Evolutionary conservation across 2,113 vertebrate genomes (phyloP).

Genomic region (Colinus virginianus): DNA sequence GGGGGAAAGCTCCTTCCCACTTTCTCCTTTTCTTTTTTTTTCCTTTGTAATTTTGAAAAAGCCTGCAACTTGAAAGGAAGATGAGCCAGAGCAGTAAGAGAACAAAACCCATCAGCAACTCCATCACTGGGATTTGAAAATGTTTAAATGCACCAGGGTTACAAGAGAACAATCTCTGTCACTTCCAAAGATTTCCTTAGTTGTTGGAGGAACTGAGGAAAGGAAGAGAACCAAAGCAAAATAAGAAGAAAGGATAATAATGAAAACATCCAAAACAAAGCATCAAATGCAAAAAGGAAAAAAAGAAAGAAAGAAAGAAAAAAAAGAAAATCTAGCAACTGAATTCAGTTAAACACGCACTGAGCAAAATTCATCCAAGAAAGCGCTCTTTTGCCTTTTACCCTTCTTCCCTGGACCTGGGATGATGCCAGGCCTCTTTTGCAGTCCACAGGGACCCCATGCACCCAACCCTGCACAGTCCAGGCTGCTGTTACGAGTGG

Average conservation of each 20-base stretch:
- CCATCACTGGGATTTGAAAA: constrained; percentile 30
- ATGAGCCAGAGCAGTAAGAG: constrained; percentile 48
- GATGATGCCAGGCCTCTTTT: not conserved
- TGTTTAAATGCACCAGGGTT: constrained; percentile 21
- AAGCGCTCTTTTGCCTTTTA: not conserved
- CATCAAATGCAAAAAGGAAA: not conserved
- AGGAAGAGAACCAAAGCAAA: not conserved
- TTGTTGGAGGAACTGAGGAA: not conserved
- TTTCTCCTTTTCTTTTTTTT: constrained; percentile 10
- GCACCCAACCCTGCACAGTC: not conserved
- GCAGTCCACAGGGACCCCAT: rapidly evolving
- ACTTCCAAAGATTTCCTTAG: not conserved
- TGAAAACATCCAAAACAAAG: not conserved
- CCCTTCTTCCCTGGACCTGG: not conserved
- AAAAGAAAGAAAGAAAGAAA: not conserved
- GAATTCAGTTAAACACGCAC: not conserved
- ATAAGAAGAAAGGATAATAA: not conserved
- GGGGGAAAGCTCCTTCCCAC: constrained; percentile 63
- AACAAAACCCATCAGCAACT: constrained; percentile 51
- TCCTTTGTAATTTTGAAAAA: constrained; percentile 60
- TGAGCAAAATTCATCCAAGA: not conserved
- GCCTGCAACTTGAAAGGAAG: constrained; percentile 68
- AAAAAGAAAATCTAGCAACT: not conserved
- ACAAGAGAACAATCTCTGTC: constrained; percentile 35
- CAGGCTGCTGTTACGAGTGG: not conserved